Conservation (phyloP, 2,888 invertebrate species). For the Scotopteryx bipunctaria region DNA sequence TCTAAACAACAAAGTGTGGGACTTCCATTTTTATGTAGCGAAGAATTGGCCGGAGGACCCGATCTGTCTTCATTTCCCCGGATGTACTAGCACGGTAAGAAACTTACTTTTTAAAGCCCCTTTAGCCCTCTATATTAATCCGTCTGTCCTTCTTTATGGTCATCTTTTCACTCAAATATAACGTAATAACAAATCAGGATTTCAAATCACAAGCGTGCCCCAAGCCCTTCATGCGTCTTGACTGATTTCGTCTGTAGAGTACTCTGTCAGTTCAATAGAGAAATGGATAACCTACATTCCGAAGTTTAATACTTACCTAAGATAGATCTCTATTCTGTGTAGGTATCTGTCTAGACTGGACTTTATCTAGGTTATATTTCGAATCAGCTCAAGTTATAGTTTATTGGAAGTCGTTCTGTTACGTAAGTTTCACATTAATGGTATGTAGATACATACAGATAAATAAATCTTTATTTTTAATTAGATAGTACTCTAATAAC, state of each 20-base stretch:
- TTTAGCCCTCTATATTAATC: too few species aligned
- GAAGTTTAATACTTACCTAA: neutral
- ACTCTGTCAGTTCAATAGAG: neutral
- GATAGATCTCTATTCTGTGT: slow-evolving; percentile 1
- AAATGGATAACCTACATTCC: slow-evolving; percentile 1
- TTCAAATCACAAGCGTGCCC: neutral
- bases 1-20: slow-evolving; percentile 94
- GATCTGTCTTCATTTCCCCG: slow-evolving; percentile 93
- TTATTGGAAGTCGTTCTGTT: too few species aligned
- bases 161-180: too few species aligned
- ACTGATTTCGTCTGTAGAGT: too few species aligned
- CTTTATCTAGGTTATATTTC: slow-evolving; percentile 8
- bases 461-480: too few species aligned
- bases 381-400: neutral
- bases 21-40: slow-evolving; percentile 95
- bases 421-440: neutral
- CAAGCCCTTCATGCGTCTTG: slow-evolving; percentile 2
- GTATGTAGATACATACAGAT: too few species aligned
- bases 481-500: too few species aligned
- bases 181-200: too few species aligned
- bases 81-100: slow-evolving; percentile 93
- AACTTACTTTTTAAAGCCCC: neutral
- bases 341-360: slow-evolving; percentile 5
- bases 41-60: slow-evolving; percentile 94
- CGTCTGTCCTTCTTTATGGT: too few species aligned